Conservation (phyloP, 2,797 vertebrate species). For the Ciconia nigra region DNA sequence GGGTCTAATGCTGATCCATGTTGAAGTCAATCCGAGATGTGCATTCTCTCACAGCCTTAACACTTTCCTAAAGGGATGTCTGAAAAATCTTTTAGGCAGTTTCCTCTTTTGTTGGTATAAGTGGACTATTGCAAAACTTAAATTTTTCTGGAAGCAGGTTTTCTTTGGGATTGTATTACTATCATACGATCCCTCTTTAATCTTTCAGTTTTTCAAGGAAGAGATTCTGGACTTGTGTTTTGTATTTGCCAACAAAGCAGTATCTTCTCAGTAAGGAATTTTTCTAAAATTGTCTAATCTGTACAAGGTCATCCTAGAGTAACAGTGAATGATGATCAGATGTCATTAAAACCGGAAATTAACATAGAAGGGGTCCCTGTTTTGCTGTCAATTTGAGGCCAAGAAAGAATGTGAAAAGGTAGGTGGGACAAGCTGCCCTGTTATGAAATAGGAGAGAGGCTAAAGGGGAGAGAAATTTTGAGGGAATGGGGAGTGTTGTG, state of each 20-base stretch:
- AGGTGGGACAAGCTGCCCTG: not conserved
- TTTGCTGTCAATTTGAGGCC: not conserved
- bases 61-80: not conserved
- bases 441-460: not conserved
- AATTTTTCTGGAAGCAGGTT: not conserved
- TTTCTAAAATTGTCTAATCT: not conserved
- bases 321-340: not conserved
- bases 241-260: not conserved
- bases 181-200: rapidly evolving
- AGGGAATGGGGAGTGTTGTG: not conserved
- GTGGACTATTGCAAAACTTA: not conserved
- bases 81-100: not conserved
- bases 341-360: not conserved
- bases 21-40: not conserved
- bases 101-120: not conserved
- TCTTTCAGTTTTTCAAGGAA: not conserved
- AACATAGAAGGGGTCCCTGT: not conserved
- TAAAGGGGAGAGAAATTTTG: not conserved
- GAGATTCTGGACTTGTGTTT: not conserved
- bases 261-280: not conserved
- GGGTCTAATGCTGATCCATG: not conserved
- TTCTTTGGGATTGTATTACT: not conserved
- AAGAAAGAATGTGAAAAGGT: not conserved
- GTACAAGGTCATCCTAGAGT: not conserved
- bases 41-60: not conserved